Evolutionary conservation across 2,888 invertebrate genomes (phyloP).

Genomic region (Drosophila pseudotalamancana): DNA sequence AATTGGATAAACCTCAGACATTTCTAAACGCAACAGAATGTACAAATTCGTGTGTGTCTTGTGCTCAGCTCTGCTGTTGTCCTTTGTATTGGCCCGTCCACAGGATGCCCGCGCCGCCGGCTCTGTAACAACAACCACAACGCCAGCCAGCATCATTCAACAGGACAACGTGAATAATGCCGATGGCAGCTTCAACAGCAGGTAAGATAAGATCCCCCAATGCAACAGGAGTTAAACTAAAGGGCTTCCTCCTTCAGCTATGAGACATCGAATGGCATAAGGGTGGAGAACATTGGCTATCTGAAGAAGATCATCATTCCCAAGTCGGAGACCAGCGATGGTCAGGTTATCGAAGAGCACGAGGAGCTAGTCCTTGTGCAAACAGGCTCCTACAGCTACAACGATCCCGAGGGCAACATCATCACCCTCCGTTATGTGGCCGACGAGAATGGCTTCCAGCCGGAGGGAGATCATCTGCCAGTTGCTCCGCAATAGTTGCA

Average conservation of each 20-base stretch:
- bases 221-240: neutral
- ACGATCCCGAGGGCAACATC: slow-evolving; percentile 89
- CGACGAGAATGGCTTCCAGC: slow-evolving; percentile 90
- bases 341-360: slow-evolving; percentile 85
- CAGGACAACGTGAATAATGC: slow-evolving; percentile 84
- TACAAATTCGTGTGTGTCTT: slow-evolving; percentile 71
- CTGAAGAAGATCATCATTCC: slow-evolving; percentile 87
- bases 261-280: slow-evolving; percentile 91
- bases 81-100: slow-evolving; percentile 75
- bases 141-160: slow-evolving; percentile 85
- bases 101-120: slow-evolving; percentile 66
- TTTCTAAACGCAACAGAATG: slow-evolving; percentile 52
- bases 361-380: slow-evolving; percentile 87
- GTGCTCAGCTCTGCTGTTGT: slow-evolving; percentile 71
- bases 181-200: slow-evolving; percentile 85
- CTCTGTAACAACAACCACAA: slow-evolving; percentile 69
- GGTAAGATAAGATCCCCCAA: slow-evolving; percentile 69
- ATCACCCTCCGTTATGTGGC: slow-evolving; percentile 88
- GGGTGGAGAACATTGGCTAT: slow-evolving; percentile 89
- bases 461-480: slow-evolving; percentile 88
- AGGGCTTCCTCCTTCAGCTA: slow-evolving; percentile 85
- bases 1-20: slow-evolving; percentile 32
- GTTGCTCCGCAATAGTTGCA: slow-evolving; percentile 83
- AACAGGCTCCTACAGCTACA: slow-evolving; percentile 89
- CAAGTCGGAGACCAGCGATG: slow-evolving; percentile 84